Conservation (phyloP, 2,113 vertebrate genomes). For the Clarias macrocephalus region DNA sequence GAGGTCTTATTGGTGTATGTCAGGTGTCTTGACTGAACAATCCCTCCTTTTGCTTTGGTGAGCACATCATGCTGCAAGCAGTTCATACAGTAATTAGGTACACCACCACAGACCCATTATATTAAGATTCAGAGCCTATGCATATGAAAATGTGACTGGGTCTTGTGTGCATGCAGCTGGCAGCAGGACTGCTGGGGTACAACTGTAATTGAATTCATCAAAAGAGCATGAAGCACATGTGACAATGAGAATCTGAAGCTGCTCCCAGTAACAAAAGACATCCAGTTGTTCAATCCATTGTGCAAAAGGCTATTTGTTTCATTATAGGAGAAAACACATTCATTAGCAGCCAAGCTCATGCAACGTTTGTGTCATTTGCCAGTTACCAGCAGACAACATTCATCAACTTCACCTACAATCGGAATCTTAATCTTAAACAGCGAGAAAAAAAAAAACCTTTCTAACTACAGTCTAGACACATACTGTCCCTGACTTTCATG, state of each 20-base stretch:
- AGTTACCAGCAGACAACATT: not conserved
- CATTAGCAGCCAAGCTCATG: not conserved
- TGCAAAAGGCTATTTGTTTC: not conserved
- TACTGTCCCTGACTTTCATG: not conserved
- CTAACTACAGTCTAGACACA: not conserved
- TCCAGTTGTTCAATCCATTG: not conserved
- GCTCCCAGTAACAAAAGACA: constrained; percentile 13
- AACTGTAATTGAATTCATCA: constrained; percentile 18
- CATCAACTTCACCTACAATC: not conserved
- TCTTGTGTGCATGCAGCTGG: constrained; percentile 18
- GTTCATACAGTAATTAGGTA: constrained; percentile 21
- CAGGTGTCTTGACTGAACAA: not conserved
- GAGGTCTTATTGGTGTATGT: not conserved
- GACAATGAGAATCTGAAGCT: constrained; percentile 22
- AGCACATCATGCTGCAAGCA: not conserved
- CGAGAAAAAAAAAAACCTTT: not conserved
- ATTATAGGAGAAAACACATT: not conserved
- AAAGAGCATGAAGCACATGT: constrained; percentile 12
- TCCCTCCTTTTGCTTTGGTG: not conserved
- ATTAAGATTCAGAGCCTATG: constrained; percentile 17
- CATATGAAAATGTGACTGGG: constrained; percentile 18
- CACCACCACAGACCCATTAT: not conserved
- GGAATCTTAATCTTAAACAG: not conserved
- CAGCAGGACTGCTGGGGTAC: not conserved
- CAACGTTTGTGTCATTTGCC: not conserved